Evolutionary conservation across 1,140 invertebrate genomes (phyloP), one percentile per base, ranked within the genome.

Genomic region (Leptinotarsa undecemlineata): DNA sequence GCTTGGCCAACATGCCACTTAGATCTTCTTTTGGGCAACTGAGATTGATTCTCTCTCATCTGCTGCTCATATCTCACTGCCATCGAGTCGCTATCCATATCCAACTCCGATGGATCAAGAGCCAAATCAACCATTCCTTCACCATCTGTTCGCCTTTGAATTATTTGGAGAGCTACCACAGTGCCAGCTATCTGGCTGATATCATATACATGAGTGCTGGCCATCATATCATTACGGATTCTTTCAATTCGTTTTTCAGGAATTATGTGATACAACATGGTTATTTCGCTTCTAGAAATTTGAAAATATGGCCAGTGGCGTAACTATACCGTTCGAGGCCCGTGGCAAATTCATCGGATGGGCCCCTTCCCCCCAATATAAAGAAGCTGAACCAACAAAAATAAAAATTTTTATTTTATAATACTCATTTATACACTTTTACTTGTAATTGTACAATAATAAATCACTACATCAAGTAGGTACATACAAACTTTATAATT

Each of bases 1-100:
- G 97, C 86, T 99, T 97, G 33, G 97, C 96, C 75, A 99, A 90
- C 97, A 99, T 98, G 83, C 99, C 98, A 21, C 96, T 98, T 14
- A 99, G 89, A 89, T 99, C 98, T 87, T 99, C 98, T 77, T 96
- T 93, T 76, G 93, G 93, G 92, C 48, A 95, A 86, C 83, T 94
- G 90, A 78, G 93, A 92, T 82, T 97, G 95, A 81, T 96, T 93
- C 82, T 98, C 96, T 62, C 95, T 89, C 86, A 98, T 92, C 73
- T 98, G 96, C 79, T 98, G 95, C 84, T 99, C 98, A 85, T 99
- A 99, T 48, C 97, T 88, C 48, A 96, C 95, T 69, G 97, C 95
- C 93, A 99, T 97, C 2, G 96, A 95, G 78, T 96, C 95, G 62
- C 95, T 95, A 85, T 99, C 96, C 82, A 97, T 86, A 86, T 99